phyloP scores from a whole-genome alignment of 2,797 vertebrate genomes.

The Lutjanus campechanus region DNA sequence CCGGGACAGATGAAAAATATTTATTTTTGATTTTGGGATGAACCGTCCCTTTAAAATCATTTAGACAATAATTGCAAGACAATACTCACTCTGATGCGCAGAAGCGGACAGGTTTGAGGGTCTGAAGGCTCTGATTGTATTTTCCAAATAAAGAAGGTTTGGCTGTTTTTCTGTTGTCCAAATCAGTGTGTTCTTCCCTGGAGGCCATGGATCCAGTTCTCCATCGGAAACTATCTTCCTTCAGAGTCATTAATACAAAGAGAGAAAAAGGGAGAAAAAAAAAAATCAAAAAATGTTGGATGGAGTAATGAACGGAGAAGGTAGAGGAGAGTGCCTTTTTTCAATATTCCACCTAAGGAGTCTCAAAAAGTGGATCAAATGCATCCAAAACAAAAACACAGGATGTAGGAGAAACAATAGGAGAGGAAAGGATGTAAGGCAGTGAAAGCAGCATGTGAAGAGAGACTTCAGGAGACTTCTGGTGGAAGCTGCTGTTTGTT shows the following conservation, averaged over 20 bases:
- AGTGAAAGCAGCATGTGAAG: conserved; percentile 16
- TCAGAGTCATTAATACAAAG: conserved; percentile 11
- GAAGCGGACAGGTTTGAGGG: conserved; percentile 81
- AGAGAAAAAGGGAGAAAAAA: not conserved
- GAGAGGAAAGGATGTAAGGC: conserved; percentile 23
- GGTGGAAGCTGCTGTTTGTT: conserved; percentile 19
- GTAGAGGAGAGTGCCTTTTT: not conserved
- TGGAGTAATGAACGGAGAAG: not conserved
- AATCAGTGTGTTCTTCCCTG: conserved; percentile 39
- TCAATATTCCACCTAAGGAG: not conserved
- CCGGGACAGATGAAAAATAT: no score
- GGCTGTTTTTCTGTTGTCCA: conserved; percentile 33
- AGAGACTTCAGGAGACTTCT: not conserved
- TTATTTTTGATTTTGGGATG: no score
- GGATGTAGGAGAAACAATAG: conserved; percentile 49
- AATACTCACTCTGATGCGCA: conserved; percentile 74
- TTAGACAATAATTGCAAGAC: no score
- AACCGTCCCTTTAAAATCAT: no score
- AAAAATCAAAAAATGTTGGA: not conserved
- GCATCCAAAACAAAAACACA: conserved; percentile 20
- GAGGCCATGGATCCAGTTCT: conserved; percentile 14
- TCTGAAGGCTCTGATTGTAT: conserved; percentile 78
- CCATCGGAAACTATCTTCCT: conserved; percentile 29
- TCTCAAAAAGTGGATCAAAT: conserved; percentile 34
- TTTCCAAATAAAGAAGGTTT: conserved; percentile 50